Evolutionary conservation across 2,797 vertebrate genomes (phyloP), one percentile per base, ranked within the genome.

Genomic region (Spondyliosoma cantharus): DNA sequence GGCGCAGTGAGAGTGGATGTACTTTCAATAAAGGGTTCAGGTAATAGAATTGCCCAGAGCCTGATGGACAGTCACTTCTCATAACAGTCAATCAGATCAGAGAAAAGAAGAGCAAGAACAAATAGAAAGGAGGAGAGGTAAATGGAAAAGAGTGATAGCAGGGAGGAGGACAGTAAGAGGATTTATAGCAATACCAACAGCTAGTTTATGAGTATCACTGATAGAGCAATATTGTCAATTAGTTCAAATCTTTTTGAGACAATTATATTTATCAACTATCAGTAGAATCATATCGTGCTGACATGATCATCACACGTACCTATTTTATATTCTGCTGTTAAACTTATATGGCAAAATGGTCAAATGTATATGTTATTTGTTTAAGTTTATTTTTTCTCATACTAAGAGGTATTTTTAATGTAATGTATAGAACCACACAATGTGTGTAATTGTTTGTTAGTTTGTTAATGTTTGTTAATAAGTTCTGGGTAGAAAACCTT

Each of bases 61-160:
- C 80, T 90, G 90, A 93, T 82, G 71, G 88, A 86, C 77, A 80
- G 87, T 92, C 91, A 91, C 86, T 93, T 93, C 90, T 92, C 84
- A 92, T 93, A 86, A 89, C 74, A 72, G 68, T 88, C 84, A 81
- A 86, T 89, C 74, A 73, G 79, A 81, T 83, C 62, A 16, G 66
- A 66, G 58, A 65, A 76, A 56, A 25, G 45, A 60, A 37, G 76
- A 87, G 77, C 24, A 56, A 48, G 81, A 80, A 74, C 54, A 68
- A 71, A 64, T 45, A 56, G 68, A 72, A 80, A 61, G 56, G 75
- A 7, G 0, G 19, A 42, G 63, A 75, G 59, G 71, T 68, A 78
- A 80, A 71, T 71, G 42, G 25, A 70, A 76, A 65, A 52, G 9
- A 54, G 11, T 17, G 3, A 15, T 11, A 16, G 17, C 20, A 43